Percentiles rank a stretch among this genome's conserved stretches.
Conservation (phyloP, 2,888 invertebrate species). For the Seira ritae region DNA sequence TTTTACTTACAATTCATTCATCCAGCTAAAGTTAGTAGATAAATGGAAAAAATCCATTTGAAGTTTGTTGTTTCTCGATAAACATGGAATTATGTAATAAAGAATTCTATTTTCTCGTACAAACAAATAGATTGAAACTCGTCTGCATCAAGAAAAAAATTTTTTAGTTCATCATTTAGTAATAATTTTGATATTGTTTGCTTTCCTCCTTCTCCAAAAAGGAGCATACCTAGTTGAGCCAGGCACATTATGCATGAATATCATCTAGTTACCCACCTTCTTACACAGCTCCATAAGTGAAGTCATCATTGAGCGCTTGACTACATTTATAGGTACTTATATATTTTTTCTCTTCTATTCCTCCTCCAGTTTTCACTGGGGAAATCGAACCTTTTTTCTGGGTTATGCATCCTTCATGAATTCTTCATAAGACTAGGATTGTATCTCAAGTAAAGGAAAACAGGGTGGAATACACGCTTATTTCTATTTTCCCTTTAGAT, state of each 20-base stretch:
- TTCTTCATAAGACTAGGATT: slow-evolving; percentile 32
- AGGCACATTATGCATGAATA: slow-evolving; percentile 43
- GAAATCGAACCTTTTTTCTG: slow-evolving; percentile 56
- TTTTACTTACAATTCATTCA: too few relatives aligned
- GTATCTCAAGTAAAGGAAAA: too few relatives aligned
- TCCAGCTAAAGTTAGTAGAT: too few relatives aligned
- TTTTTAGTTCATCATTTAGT: slow-evolving; percentile 37
- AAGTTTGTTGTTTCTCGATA: slow-evolving; percentile 24
- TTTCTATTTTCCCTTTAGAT: too few relatives aligned
- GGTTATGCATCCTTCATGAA: slow-evolving; percentile 56
- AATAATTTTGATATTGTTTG: slow-evolving; percentile 23
- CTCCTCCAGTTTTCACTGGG: slow-evolving; percentile 26
- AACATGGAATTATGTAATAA: slow-evolving; percentile 41
- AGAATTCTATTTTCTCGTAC: slow-evolving; percentile 47
- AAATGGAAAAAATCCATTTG: too few relatives aligned
- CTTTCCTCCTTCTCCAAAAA: background rate
- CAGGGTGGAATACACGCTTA: too few relatives aligned
- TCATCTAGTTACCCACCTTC: slow-evolving; percentile 20
- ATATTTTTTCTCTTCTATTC: slow-evolving; percentile 28
- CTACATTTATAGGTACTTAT: slow-evolving; percentile 5
- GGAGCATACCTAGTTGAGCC: background rate
- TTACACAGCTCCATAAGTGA: too few relatives aligned
- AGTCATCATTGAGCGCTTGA: slow-evolving; percentile 54
- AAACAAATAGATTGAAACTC: slow-evolving; percentile 32
- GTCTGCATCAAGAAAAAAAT: slow-evolving; percentile 1